Conservation (phyloP, 2,113 vertebrate genomes). For the Cichladusa arquata region DNA sequence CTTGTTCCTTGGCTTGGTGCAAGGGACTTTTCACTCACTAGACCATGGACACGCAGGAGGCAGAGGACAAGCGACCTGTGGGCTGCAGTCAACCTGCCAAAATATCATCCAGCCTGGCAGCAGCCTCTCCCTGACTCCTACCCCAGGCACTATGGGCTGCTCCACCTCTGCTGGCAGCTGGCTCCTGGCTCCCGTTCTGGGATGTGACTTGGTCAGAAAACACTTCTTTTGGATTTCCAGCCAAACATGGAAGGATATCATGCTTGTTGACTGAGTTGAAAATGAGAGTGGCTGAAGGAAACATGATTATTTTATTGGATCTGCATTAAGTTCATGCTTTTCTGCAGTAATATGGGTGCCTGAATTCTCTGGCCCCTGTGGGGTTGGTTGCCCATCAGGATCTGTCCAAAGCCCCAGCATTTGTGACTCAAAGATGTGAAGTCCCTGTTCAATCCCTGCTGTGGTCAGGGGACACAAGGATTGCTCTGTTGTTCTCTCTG, state of each 20-base stretch:
- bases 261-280: not conserved
- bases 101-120: not conserved
- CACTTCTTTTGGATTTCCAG: not conserved
- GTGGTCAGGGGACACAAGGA: not conserved
- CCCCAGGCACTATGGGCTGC: not conserved
- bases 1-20: not conserved
- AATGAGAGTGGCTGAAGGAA: not conserved
- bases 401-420: not conserved
- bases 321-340: not conserved
- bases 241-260: not conserved
- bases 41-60: fast-evolving
- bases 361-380: not conserved
- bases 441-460: fast-evolving
- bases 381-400: not conserved
- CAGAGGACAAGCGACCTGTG: not conserved
- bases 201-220: not conserved
- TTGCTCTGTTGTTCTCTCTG: not conserved
- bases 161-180: not conserved
- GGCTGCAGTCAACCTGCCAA: not conserved
- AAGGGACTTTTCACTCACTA: not conserved
- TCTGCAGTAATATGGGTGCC: not conserved
- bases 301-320: not conserved
- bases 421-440: not conserved
- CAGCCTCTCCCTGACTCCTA: not conserved
- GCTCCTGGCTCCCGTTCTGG: not conserved